Conservation (phyloP, 2,888 invertebrate species). For the Spilosoma lubricipeda region DNA sequence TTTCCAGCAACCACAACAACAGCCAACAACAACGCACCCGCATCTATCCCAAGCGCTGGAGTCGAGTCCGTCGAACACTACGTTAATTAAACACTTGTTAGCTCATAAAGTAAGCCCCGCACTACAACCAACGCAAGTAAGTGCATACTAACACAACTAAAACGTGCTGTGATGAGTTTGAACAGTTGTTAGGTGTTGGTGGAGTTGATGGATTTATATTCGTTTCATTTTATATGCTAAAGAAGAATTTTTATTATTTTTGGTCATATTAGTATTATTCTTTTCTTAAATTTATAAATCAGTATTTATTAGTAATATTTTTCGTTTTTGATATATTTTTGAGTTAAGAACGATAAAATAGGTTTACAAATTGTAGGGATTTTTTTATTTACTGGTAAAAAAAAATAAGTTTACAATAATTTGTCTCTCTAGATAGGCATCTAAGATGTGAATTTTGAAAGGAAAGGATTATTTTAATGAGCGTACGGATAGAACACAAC, state of each 20-base stretch:
- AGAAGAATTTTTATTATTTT: not conserved
- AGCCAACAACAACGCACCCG: conserved; percentile 57
- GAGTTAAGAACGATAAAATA: not conserved
- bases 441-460: not conserved
- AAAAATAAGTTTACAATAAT: not conserved
- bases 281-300: too few relatives aligned
- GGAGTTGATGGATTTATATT: conserved; percentile 5
- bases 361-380: not conserved
- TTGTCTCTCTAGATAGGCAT: not conserved
- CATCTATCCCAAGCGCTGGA: conserved; percentile 73
- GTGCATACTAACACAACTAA: conserved; percentile 83
- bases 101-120: conserved; percentile 95
- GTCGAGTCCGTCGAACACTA: conserved; percentile 87
- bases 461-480: too few relatives aligned
- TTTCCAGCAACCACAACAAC: conserved; percentile 44
- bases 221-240: not conserved
- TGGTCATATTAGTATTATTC: conserved; percentile 1
- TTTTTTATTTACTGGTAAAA: not conserved
- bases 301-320: not conserved
- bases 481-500: not conserved
- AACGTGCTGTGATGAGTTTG: conserved; percentile 2
- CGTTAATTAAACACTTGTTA: conserved; percentile 96
- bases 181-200: conserved; percentile 2
- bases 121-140: conserved; percentile 83
- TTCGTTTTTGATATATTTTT: not conserved